These are phyloP conservation scores for Centropus unirufus DNA, from an alignment of 2,113 vertebrate genomes.

Conservation along the genomic window DNA sequence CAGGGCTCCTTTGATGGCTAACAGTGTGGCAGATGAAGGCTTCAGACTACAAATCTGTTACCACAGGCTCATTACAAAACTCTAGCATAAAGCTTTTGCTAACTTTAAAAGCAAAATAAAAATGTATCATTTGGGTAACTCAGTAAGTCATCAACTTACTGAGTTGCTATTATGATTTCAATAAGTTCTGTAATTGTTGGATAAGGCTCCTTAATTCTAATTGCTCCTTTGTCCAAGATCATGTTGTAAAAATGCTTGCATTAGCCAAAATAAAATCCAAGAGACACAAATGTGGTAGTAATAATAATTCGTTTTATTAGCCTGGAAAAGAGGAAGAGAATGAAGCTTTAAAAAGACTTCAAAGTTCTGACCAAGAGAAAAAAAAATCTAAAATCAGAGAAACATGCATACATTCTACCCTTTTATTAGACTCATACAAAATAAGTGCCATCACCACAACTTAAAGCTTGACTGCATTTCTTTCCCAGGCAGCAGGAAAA, in stretches of 20 bases:
- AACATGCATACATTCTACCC: constrained; percentile 70
- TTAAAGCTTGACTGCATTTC: constrained; percentile 62
- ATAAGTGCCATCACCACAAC: constrained; percentile 74
- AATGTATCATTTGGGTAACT: constrained; percentile 77
- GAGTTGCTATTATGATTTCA: constrained; percentile 75
- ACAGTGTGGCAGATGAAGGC: constrained; percentile 76
- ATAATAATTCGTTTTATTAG: constrained; percentile 87
- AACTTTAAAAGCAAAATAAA: constrained; percentile 80
- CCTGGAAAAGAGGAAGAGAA: constrained; percentile 82
- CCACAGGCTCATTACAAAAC: constrained; percentile 76
- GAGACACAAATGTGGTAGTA: constrained; percentile 85
- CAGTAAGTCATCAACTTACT: constrained; percentile 72
- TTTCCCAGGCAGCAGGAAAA: constrained; percentile 69
- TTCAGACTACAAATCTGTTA: constrained; percentile 81
- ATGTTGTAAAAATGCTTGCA: constrained; percentile 77
- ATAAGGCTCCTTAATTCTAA: constrained; percentile 81
- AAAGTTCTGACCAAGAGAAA: constrained; percentile 74
- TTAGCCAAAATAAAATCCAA: constrained; percentile 83
- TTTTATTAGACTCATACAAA: constrained; percentile 78
- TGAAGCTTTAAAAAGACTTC: constrained; percentile 85
- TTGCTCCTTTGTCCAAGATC: constrained; percentile 78
- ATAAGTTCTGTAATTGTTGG: constrained; percentile 79
- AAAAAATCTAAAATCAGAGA: constrained; percentile 71
- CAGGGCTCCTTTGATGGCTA: constrained; percentile 83
- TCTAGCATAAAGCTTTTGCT: constrained; percentile 71